phyloP scores from a whole-genome alignment of 2,888 invertebrate genomes.

The Actias luna region DNA sequence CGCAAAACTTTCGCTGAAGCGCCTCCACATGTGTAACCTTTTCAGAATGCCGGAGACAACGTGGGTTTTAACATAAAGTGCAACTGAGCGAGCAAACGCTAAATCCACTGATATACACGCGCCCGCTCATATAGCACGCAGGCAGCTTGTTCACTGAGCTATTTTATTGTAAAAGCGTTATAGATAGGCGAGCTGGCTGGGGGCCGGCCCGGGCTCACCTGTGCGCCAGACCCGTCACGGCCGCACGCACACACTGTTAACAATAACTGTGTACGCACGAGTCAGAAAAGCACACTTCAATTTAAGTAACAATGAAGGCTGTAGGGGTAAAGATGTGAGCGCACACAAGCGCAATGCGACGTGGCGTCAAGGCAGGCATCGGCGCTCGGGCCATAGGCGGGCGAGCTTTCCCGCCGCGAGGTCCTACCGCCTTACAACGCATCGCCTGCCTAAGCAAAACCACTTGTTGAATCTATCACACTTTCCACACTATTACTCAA shows the following conservation, averaged over 20 bases:
- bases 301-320: constrained; percentile 37
- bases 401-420: constrained; percentile 75
- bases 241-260: constrained; percentile 39
- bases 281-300: constrained; percentile 29
- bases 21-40: constrained; percentile 40
- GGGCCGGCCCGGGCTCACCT: constrained; percentile 76
- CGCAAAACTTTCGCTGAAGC: constrained; percentile 42
- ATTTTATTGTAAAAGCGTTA: constrained; percentile 67
- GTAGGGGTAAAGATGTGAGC: constrained; percentile 33
- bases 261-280: constrained; percentile 29
- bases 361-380: constrained; percentile 36
- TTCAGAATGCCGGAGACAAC: constrained; percentile 22
- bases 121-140: constrained; percentile 63
- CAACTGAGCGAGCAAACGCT: constrained; percentile 34
- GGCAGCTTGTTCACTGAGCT: constrained; percentile 66
- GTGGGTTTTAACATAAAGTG: constrained; percentile 24
- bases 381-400: constrained; percentile 66
- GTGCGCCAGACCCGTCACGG: constrained; percentile 67
- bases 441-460: constrained; percentile 61
- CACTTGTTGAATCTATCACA: constrained; percentile 76
- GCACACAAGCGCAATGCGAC: constrained; percentile 38
- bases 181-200: constrained; percentile 65
- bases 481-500: constrained; percentile 53
- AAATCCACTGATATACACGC: constrained; percentile 34
- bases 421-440: constrained; percentile 52